Evolutionary conservation across 2,113 vertebrate genomes (phyloP).

Genomic region (Arizona elegans): DNA sequence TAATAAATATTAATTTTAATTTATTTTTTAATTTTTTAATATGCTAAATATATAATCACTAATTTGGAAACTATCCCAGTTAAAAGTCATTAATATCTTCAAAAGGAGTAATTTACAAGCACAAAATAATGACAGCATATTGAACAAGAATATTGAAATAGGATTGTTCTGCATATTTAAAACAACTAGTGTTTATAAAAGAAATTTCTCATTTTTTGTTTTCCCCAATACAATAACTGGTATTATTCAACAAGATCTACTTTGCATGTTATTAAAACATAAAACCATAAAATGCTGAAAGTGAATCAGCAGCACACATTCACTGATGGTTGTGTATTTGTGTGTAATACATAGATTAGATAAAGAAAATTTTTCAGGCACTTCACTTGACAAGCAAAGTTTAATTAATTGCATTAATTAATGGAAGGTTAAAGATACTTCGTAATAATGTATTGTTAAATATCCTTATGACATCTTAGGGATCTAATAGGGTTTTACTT

Average conservation of each 20-base stretch:
- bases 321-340: not conserved
- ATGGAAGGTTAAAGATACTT: not conserved
- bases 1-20: not conserved
- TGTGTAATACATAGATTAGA: not conserved
- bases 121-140: not conserved
- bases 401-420: not conserved
- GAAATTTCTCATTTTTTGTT: not conserved
- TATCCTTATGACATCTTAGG: not conserved
- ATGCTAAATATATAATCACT: not conserved
- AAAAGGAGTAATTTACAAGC: not conserved
- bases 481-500: not conserved
- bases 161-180: not conserved
- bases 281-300: not conserved
- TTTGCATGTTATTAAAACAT: not conserved
- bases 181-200: rapidly evolving
- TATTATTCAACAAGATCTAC: not conserved
- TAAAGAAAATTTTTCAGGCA: not conserved
- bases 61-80: not conserved
- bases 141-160: not conserved
- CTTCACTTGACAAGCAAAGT: not conserved
- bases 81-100: not conserved
- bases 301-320: not conserved
- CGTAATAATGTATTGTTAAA: not conserved
- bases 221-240: not conserved
- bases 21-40: constrained; percentile 7